Conservation (phyloP, 1,140 invertebrate genomes). For the Heliconius himera region DNA sequence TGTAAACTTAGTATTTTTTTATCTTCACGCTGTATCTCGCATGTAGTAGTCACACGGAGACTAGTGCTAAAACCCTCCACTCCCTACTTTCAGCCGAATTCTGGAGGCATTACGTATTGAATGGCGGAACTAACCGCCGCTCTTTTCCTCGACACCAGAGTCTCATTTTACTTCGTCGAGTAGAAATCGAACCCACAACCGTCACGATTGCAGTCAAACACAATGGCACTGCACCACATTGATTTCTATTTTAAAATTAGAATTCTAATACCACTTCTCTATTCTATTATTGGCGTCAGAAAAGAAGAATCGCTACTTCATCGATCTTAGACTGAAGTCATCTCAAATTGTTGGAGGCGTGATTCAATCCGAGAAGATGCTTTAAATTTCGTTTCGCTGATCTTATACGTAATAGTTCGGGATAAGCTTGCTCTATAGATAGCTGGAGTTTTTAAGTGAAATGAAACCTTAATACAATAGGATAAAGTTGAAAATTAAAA, state of each 20-base stretch:
- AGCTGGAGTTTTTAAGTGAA: not conserved
- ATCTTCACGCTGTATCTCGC: too few relatives aligned
- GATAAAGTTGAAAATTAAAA: not conserved
- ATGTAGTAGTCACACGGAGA: too few relatives aligned
- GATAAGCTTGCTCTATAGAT: conserved; percentile 10
- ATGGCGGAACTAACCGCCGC: too few relatives aligned
- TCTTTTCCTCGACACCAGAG: too few relatives aligned
- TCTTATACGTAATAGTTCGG: conserved; percentile 23
- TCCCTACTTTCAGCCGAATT: too few relatives aligned
- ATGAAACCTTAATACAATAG: not conserved
- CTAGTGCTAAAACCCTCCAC: too few relatives aligned
- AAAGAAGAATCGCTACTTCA: not conserved
- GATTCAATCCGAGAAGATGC: conserved; percentile 46
- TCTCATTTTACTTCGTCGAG: too few relatives aligned
- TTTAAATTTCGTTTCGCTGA: conserved; percentile 46
- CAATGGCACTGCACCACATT: too few relatives aligned
- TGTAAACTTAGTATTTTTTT: too few relatives aligned
- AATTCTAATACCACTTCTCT: not conserved
- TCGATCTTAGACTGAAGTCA: conserved; percentile 25
- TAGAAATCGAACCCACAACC: too few relatives aligned
- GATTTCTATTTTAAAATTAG: not conserved
- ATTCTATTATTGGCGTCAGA: not conserved
- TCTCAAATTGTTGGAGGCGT: conserved; percentile 44
- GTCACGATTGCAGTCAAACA: too few relatives aligned
- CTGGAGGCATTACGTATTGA: too few relatives aligned